Evolutionary conservation across 2,797 vertebrate genomes (phyloP), one percentile per base, ranked within the genome.

Genomic region (Acipenser ruthenus): DNA sequence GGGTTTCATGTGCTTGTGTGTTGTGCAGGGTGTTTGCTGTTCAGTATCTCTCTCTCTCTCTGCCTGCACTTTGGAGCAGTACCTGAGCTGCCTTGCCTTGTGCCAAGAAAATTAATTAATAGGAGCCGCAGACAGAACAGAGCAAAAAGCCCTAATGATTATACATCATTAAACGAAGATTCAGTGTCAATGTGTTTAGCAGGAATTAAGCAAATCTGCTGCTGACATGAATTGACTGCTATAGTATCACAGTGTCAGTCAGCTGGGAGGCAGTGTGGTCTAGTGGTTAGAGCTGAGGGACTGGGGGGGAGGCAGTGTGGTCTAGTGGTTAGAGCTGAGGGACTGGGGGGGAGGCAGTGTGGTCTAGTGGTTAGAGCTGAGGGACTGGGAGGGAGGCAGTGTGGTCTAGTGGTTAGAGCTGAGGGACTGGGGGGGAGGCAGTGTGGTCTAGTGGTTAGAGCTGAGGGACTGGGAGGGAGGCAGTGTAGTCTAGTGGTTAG

Each of bases 201-300:
- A 83, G 89, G 88, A 88, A 89, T 91, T 91, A 91, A 88, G 89
- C 89, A 90, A 91, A 90, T 89, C 90, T 89, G 87, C 84, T 90
- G 88, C 89, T 91, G 90, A 91, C 88, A 90, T 91, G 90, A 87
- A 90, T 88, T 87, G 89, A 91, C 87, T 90, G 88, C 88, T 88
- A 87, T 89, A 91, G 89, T 88, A 86, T 87, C 86, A 86, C 88
- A 90, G 90, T 91, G 89, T 91, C 89, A 89, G 81, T 84, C 87
- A 87, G 89, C 87, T 84, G 89, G 88, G 85, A 91, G 86, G 80
- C 80, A 80, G 84, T 84, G 85, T 83, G 60, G 23, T 10, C 47
- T 62, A 7, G 10, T 12, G 47, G 10, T 37, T 9, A 11, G 11
- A 11, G 4, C 11, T 3, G 37, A 48, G 60, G 37, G 18, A 37